Conservation (phyloP, 2,113 vertebrate species). For the Gymnorhina tibicen region DNA sequence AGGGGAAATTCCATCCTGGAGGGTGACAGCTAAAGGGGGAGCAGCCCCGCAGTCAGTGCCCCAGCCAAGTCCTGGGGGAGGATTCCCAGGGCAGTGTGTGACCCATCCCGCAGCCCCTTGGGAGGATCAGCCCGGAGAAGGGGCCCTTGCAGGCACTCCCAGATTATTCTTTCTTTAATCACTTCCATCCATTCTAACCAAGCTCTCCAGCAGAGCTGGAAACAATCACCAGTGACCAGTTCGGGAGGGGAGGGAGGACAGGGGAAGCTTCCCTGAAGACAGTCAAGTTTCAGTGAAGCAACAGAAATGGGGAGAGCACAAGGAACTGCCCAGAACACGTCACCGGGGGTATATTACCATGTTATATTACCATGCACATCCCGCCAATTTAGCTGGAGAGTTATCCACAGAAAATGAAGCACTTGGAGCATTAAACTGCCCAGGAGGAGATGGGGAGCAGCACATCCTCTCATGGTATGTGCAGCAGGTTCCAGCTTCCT, state of each 20-base stretch:
- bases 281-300: neutral
- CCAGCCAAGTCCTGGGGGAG: neutral
- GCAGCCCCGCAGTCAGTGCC: rapidly evolving
- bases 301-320: neutral
- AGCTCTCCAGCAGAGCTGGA: neutral
- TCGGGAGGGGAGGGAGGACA: neutral
- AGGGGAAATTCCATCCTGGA: neutral
- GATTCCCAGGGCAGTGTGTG: neutral
- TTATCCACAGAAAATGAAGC: neutral
- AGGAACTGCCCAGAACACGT: neutral
- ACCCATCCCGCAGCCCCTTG: rapidly evolving
- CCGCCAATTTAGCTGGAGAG: neutral
- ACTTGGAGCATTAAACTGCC: neutral
- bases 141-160: neutral
- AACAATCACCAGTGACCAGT: neutral
- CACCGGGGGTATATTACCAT: neutral
- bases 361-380: neutral
- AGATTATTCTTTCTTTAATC: neutral
- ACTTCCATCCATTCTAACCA: neutral
- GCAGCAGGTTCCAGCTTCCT: neutral
- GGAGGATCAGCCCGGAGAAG: neutral
- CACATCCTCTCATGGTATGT: neutral
- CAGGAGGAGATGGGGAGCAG: neutral
- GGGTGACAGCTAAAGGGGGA: neutral
- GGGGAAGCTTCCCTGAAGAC: neutral